Base-by-base conservation (phyloP, 2,797 vertebrate genomes). In the Silurus lanzhouensis region DNA sequence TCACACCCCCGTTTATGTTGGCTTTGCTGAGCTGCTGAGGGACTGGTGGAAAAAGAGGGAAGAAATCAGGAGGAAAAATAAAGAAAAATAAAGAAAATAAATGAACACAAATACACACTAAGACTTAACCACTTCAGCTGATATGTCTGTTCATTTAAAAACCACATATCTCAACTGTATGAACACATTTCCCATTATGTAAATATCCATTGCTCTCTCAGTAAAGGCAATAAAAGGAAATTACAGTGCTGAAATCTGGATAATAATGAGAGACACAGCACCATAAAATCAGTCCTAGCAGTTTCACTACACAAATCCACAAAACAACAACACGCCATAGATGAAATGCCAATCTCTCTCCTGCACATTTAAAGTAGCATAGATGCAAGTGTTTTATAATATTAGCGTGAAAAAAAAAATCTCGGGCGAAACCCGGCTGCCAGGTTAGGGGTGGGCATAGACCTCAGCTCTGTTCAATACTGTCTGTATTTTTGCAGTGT, bases 401-500 rank as follows among this genome's bases (percentile, higher is more conserved):
- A 22, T 61, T 44, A 60, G 57, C 27, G 22, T 44, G 1, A 44
- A 60, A 38, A 60, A 82, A 7, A 52, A 52, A 52, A 10, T 38
- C 38, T 38, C 38, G 38, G 48, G 10, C 10, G 10, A 52, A 10
- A 52, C 6, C 6, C 31, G 6, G 31, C 52, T 90, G 88, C 87
- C 89, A 88, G 87, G 61, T 86, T n/a, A 85, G 86, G 31, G 83
- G 71, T 90, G 74, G 85, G 70, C 75, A 85, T 22, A 82, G 77
- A 63, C 86, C 85, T 57, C 58, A 63, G 82, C 13, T 60, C 85
- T 67, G 63, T 57, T 46, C 10, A 15, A 78, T 60, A 78, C 13
- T 78, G 76, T 78, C 76, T 78, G 57, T 78, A 78, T 78, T 78
- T 78, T 81, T 38, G n/a, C 12, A 46, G 58, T 15, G 77, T 81